Conservation (phyloP, 2,888 invertebrate genomes). For the Drosophila fungiperda region DNA sequence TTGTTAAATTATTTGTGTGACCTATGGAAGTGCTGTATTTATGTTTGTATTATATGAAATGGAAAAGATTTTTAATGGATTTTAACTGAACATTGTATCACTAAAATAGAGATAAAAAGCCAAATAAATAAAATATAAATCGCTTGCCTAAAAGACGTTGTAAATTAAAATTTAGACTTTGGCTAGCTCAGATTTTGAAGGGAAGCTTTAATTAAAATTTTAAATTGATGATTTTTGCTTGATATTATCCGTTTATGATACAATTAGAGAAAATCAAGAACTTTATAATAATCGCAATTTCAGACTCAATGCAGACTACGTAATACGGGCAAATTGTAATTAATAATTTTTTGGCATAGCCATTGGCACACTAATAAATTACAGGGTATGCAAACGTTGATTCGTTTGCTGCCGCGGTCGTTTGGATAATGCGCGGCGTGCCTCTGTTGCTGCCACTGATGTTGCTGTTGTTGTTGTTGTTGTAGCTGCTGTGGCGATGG, state of each 20-base stretch:
- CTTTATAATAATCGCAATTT: not conserved
- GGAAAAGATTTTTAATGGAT: not conserved
- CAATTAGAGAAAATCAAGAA: too few relatives aligned
- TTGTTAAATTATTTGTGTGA: not conserved
- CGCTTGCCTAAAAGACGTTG: not conserved
- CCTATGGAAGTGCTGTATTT: not conserved
- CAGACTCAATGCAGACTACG: not conserved
- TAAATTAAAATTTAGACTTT: not conserved
- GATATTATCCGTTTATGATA: too few relatives aligned
- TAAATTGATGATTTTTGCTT: not conserved
- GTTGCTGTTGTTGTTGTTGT: constrained; percentile 11
- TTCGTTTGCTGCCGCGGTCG: constrained; percentile 66
- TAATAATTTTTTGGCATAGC: not conserved
- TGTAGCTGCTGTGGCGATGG: constrained; percentile 55
- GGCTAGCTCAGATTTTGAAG: not conserved
- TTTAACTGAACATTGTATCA: not conserved
- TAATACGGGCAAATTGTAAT: not conserved
- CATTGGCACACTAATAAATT: not conserved
- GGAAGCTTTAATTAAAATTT: not conserved
- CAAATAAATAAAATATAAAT: not conserved
- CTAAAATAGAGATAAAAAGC: not conserved
- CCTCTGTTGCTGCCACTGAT: constrained; percentile 40
- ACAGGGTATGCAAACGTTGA: constrained; percentile 48
- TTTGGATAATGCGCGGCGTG: constrained; percentile 73
- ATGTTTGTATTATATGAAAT: not conserved